phyloP scores from a whole-genome alignment of 2,888 invertebrate genomes.

The Callinectes sapidus region DNA sequence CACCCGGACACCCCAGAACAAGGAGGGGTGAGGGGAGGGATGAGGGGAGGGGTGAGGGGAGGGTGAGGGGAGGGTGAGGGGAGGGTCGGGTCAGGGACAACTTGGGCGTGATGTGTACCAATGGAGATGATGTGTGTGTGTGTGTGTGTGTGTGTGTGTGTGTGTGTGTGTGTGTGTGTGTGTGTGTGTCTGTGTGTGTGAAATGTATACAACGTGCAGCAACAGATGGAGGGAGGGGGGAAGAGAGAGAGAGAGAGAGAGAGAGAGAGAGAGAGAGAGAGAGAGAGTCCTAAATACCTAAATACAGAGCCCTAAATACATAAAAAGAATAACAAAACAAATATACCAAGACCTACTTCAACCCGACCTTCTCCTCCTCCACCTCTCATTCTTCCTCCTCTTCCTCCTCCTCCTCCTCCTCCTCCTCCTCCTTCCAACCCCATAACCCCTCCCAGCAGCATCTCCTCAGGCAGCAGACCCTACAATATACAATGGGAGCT shows the following conservation, averaged over 20 bases:
- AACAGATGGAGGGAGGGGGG: not conserved
- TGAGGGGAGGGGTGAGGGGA: not conserved
- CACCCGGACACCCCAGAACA: not conserved
- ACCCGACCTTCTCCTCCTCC: too few relatives aligned
- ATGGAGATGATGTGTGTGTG: constrained; percentile 19
- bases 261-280: not conserved
- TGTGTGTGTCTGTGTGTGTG: constrained; percentile 7
- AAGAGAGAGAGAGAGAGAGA: too few relatives aligned
- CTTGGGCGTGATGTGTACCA: constrained; percentile 19
- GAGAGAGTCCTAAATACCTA: too few relatives aligned
- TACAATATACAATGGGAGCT: constrained; percentile 5
- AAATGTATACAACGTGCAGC: not conserved
- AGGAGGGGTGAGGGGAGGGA: not conserved
- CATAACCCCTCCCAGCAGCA: not conserved
- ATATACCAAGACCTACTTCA: too few relatives aligned
- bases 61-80: not conserved
- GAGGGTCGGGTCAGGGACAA: constrained; percentile 1
- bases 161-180: constrained; percentile 9
- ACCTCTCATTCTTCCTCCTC: not conserved
- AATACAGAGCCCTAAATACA: not conserved
- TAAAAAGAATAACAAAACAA: too few relatives aligned
- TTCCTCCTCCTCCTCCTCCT: not conserved
- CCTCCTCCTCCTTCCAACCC: not conserved
- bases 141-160: constrained; percentile 4
- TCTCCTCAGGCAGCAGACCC: not conserved